Base-by-base conservation (phyloP, 2,888 invertebrate genomes). In the Molorchus minor region DNA sequence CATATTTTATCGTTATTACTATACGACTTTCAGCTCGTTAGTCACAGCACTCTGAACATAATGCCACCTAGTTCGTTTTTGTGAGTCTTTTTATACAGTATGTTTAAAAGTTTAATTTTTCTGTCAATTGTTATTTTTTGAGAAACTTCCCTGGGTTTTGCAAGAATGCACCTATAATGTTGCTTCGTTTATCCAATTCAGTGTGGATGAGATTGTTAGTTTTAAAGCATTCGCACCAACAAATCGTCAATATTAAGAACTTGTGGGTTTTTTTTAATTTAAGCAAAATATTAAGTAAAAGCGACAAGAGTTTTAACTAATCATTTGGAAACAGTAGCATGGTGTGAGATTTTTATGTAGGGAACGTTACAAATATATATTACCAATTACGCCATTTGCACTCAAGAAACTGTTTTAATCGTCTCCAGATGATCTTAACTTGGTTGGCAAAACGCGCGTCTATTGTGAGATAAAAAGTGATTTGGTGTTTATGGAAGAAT, bases 1-100 rank as follows among this genome's bases (percentile, higher is more conserved):
- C 54, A 45, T 38, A 55, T 55, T 51, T 43, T 56, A 41, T 55
- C 49, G 40, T 38, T 55, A 43, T 45, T 59, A 41, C 51, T 51
- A 29, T 55, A 51, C 45, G 8, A 13, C 20, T 44, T 40, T 30
- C 12, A 19, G 21, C 20, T 21, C 52, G 20, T 41, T 52, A 52
- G 38, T 49, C 25, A 25, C 35, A 36, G 20, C 19, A 47, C 19
- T 12, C 36, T 19, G 36, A 35, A 36, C 33, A 21, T 20, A 47
- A 43, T 25, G 43, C 15, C 7, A 8, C 3, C 20, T 12, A 41
- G 20, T 43, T 36, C 16, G 36, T 36, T n/a, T n/a, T n/a, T n/a
- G n/a, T n/a, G n/a, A n/a, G n/a, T n/a, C n/a, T n/a, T n/a, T n/a
- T n/a, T n/a, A n/a, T n/a, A n/a, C n/a, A n/a, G n/a, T n/a, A n/a